Base-by-base conservation (phyloP, 2,113 vertebrate species). In the Fregata magnificens region DNA sequence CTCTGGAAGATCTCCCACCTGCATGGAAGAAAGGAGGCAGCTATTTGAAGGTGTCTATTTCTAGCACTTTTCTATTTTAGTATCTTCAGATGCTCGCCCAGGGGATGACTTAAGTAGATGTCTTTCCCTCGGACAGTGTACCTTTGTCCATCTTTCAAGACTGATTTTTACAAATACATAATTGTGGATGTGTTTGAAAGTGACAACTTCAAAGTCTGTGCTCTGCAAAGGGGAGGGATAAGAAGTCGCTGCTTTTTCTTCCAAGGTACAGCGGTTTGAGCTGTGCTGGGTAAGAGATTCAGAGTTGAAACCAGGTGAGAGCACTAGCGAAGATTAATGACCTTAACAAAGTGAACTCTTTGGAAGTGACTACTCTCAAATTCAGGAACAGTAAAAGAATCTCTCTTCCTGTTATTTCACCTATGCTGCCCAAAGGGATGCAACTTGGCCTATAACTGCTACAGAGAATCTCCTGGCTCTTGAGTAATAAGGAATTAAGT, bases 401-500 rank as follows among this genome's bases (percentile, higher is more conserved):
- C 55, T 91, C 70, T 94, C 73, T 89, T 95, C 86, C 95, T 94
- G 86, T 89, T 92, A 19, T 72, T 91, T 96, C 70, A 85, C 81
- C 77, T 66, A 1, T 53, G 44, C 86, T 87, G 74, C 90, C 78
- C 87, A 93, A 67, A 96, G 95, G 96, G 95, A 70, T 97, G 69
- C 71, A 94, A 10, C 83, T 95, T 71, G 79, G 79, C 67, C 59
- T 92, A 2, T 89, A 86, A 90, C 87, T 96, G 66, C 53, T 55
- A 4, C 8, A 8, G 67, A 97, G 62, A 84, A 91, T 78, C 93
- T 93, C 42, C 42, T 93, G 62, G 34, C 42, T 96, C 61, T 86
- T 74, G 58, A 80, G 78, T 95, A 94, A 77, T 89, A 87, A 95
- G 45, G 81, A 95, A 91, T 95, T 93, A 95, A 87, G 81, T 77